Evolutionary conservation across 2,888 invertebrate species (phyloP), one percentile per base, ranked within the genome.

Genomic region (Reticulitermes lucifugus): DNA sequence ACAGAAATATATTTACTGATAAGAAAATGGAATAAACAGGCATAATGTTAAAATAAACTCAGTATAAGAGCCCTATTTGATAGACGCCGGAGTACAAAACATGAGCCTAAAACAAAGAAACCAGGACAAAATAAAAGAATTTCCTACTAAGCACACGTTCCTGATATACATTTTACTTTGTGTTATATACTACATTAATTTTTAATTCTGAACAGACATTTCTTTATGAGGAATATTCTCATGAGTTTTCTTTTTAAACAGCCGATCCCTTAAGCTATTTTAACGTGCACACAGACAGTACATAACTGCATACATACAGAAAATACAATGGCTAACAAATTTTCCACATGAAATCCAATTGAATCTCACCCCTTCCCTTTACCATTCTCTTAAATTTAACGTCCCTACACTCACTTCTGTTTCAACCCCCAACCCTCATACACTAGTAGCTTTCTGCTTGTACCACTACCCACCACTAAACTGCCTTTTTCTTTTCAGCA

Each of bases 271-370:
- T 81, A 70, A 73, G 75, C 83, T 83, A 83, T 51, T 46, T 70
- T 43, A 41, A 81, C 22, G 29, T 21, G 43, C 70, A 43, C 22
- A 70, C 41, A 60, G 21, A 65, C 29, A 77, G 46, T 77, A 77
- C 77, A 46, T 25, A 77, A 46, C n/a, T 77, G 77, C 81, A 81
- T 65, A 81, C 65, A 81, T 81, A 70, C 65, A 81, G 70, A 81
- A 83, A 83, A 75, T 75, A 83, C 83, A 83, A 83, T 83, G 83
- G 70, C 65, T 83, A 85, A 83, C 86, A 84, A 80, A 83, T 86
- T 85, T 85, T 85, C 86, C 86, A 83, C 85, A 83, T 86, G 86
- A 80, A 83, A 85, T 85, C 85, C 85, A 85, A 86, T 85, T 85
- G 77, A 75, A 80, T 46, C 81, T 70, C 81, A 35, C 79, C 81